phyloP scores from a whole-genome alignment of 2,888 invertebrate species.

The Ectobius pallidus region DNA sequence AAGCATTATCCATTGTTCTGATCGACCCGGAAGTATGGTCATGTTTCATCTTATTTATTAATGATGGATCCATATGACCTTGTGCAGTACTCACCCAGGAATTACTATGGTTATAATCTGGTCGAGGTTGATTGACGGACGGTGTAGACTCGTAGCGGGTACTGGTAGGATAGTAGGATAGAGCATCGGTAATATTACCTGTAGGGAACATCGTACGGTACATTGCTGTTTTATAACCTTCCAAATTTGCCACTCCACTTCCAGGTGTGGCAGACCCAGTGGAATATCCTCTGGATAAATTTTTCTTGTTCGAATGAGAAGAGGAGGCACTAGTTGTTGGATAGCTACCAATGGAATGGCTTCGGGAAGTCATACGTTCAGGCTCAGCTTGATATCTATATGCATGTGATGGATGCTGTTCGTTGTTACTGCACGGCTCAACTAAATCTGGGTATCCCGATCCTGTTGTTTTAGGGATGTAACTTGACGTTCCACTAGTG shows the following conservation, averaged over 20 bases:
- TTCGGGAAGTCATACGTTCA: constrained; percentile 25
- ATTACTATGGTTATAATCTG: background rate
- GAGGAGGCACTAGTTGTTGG: constrained; percentile 34
- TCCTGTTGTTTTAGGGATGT: constrained; percentile 62
- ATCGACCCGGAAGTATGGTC: constrained; percentile 65
- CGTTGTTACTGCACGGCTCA: constrained; percentile 46
- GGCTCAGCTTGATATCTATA: constrained; percentile 12
- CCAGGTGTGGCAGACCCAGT: constrained; percentile 55
- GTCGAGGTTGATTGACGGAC: constrained; percentile 17
- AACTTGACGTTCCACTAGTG: constrained; percentile 69
- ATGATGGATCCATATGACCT: constrained; percentile 29
- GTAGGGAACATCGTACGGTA: constrained; percentile 73
- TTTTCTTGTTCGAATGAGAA: constrained; percentile 53
- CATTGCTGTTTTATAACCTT: constrained; percentile 67
- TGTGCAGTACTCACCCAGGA: constrained; percentile 23
- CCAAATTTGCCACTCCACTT: constrained; percentile 64
- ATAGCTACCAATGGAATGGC: constrained; percentile 29
- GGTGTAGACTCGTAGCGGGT: constrained; percentile 59
- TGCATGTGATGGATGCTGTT: constrained; percentile 43
- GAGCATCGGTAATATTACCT: constrained; percentile 74
- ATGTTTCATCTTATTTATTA: constrained; percentile 13
- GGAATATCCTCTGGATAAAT: constrained; percentile 60
- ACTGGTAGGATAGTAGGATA: constrained; percentile 81
- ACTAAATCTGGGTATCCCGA: constrained; percentile 68
- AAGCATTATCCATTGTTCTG: constrained; percentile 63